phyloP scores from a whole-genome alignment of 2,797 vertebrate species.

The Sebastes hubbsi region DNA sequence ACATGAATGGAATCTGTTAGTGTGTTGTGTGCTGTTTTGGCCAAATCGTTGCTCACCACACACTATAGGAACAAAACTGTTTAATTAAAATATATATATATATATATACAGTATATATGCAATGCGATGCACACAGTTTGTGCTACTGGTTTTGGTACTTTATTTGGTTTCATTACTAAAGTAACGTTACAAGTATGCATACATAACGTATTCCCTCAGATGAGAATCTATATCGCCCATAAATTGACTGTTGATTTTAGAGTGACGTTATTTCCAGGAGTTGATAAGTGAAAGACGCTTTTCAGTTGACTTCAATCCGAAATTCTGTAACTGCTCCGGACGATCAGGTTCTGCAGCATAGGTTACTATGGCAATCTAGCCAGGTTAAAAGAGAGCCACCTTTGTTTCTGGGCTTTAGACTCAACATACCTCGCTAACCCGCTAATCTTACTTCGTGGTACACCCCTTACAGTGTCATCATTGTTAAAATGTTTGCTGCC shows the following conservation, averaged over 20 bases:
- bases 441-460: not conserved
- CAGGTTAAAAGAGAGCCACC: not conserved
- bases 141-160: not conserved
- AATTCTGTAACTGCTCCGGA: not conserved
- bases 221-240: not conserved
- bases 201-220: not conserved
- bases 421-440: too few species aligned
- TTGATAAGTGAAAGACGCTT: not conserved
- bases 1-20: too few species aligned
- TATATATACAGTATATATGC: too few species aligned
- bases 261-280: not conserved
- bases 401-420: not conserved
- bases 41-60: too few species aligned
- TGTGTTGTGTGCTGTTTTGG: too few species aligned
- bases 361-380: not conserved
- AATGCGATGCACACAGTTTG: not conserved
- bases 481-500: too few species aligned
- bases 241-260: not conserved
- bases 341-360: not conserved
- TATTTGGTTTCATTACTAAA: not conserved
- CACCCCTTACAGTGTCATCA: not conserved
- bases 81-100: too few species aligned
- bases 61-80: too few species aligned
- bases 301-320: not conserved
- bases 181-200: not conserved